These are phyloP conservation scores for Meloidogyne hapla DNA, from an alignment of 1,140 invertebrate genomes.

Conservation along the genomic window DNA sequence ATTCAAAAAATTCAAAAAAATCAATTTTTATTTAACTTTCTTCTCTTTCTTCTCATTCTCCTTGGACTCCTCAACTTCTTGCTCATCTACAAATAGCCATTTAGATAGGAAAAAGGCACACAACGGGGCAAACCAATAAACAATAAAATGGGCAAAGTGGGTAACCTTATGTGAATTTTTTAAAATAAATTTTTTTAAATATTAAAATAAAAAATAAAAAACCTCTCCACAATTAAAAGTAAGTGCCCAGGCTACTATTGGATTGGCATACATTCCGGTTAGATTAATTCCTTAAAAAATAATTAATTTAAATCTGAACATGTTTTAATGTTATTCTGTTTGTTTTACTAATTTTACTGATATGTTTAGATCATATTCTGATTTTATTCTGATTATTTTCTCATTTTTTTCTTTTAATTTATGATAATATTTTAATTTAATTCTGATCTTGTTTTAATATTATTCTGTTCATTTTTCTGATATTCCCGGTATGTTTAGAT, in stretches of 20 bases:
- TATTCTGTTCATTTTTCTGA: too few relatives aligned
- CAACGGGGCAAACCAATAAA: conserved; percentile 58
- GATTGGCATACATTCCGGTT: conserved; percentile 64
- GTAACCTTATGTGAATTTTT: conserved; percentile 30
- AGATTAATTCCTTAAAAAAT: conserved; percentile 50
- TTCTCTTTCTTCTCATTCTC: neutral
- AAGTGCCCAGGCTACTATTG: conserved; percentile 63
- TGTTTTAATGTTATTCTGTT: too few relatives aligned
- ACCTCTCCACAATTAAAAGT: conserved; percentile 60
- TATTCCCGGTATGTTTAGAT: too few relatives aligned
- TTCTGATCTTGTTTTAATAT: too few relatives aligned
- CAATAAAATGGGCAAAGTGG: conserved; percentile 55
- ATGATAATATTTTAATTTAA: too few relatives aligned
- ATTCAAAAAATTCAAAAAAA: neutral
- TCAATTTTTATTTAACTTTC: too few relatives aligned
- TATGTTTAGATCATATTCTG: too few relatives aligned
- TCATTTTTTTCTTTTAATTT: too few relatives aligned
- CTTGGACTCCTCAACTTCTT: neutral
- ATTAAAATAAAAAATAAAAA: neutral
- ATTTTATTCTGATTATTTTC: too few relatives aligned
- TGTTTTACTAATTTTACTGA: too few relatives aligned
- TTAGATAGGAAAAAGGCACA: conserved; percentile 39
- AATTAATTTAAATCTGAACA: neutral
- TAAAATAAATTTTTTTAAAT: neutral
- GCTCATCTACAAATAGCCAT: conserved; percentile 8